Base-by-base conservation (phyloP, 1,140 invertebrate genomes). In the Meloidogyne hapla region DNA sequence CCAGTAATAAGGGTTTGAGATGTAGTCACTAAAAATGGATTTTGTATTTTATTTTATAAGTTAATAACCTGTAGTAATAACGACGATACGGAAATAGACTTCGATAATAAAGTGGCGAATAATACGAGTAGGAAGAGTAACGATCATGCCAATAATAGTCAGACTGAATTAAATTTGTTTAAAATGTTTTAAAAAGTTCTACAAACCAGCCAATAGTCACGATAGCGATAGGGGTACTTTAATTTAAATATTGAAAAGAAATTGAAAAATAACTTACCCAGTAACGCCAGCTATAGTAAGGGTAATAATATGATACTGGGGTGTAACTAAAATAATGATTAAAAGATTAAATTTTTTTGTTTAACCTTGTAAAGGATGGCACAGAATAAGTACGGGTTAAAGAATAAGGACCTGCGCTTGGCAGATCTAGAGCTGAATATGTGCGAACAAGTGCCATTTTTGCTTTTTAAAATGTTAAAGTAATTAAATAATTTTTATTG, bases 111-210 rank as follows among this genome's bases (percentile, higher is more conserved):
- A 76, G 38, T 2, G 75, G 75, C 1, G 45, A 18, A 48, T 48
- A 48, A 48, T 1, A 3, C 5, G 66, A 71, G 48, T 69, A 76
- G 42, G 74, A 76, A 18, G 42, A 65, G 25, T 76, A 76, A 1
- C 75, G 56, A 28, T 76, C 75, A 70, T 76, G 75, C 75, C 75
- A 76, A 33, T 76, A 76, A 33, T 38, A 38, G 33, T 76, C 69
- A 42, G 42, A 21, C 75, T 76, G 18, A 75, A 75, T 18, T 23
- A 9, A 70, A 9, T 48, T 23, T 33, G 5, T 28, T 15, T 66
- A n/a, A 23, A 23, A 9, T 6, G 9, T 69, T n/a, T 75, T 21
- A 8, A n/a, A n/a, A 23, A 15, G n/a, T 66, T n/a, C n/a, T 56
- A 21, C 28, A 3, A 15, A 21, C 69, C 45, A 33, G 45, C 45